Conservation (phyloP, 2,888 invertebrate genomes). For the Lochmaea crataegi region DNA sequence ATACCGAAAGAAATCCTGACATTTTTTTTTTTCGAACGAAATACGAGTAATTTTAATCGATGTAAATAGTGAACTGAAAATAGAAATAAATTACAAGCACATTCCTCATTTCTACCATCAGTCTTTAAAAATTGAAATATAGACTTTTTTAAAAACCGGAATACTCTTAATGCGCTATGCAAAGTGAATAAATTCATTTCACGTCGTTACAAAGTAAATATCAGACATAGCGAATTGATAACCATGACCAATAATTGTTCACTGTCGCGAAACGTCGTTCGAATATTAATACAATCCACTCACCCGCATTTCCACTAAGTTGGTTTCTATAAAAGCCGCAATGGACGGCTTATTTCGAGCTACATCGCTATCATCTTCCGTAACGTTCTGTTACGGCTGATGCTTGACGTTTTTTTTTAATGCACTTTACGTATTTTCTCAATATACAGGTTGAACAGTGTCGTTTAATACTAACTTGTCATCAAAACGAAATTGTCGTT, state of each 20-base stretch:
- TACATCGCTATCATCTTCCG: neutral
- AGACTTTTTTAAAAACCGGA: neutral
- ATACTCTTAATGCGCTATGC: neutral
- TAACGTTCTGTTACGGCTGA: neutral
- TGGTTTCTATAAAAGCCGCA: neutral
- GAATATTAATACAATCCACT: constrained; percentile 4
- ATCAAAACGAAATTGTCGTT: no score
- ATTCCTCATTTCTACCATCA: no score
- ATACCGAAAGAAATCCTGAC: no score
- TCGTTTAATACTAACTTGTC: no score
- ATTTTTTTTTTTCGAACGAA: no score
- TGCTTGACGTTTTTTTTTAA: neutral
- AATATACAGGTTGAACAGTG: neutral
- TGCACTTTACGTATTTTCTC: neutral
- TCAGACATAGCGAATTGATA: constrained; percentile 4
- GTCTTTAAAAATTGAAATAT: neutral
- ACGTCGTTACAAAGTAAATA: neutral
- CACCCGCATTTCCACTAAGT: neutral
- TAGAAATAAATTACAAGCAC: no score
- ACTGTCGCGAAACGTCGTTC: neutral
- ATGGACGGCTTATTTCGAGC: neutral
- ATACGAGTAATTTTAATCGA: no score
- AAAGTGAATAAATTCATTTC: neutral
- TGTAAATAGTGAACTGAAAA: no score
- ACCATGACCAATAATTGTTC: constrained; percentile 1